Evolutionary conservation across 2,113 vertebrate species (phyloP).

Genomic region (Phaethornis superciliosus): DNA sequence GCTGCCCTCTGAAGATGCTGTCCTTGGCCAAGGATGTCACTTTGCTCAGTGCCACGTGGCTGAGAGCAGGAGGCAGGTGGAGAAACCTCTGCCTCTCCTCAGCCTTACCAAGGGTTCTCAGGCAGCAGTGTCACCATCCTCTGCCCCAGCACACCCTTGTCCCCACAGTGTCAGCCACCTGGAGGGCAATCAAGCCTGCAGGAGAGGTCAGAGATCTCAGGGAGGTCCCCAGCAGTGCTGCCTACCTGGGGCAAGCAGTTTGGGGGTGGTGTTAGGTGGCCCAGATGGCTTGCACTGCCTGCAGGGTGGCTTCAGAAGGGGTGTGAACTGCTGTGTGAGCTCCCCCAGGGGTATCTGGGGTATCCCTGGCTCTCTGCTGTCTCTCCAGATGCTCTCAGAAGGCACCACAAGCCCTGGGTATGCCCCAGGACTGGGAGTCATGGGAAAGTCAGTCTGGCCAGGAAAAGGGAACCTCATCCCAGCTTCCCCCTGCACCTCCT

Average conservation of each 20-base stretch:
- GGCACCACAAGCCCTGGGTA: background rate
- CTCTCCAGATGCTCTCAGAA: background rate
- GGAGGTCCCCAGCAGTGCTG: background rate
- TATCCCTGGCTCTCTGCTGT: background rate
- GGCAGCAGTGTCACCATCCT: background rate
- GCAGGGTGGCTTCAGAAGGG: background rate
- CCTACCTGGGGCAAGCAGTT: background rate
- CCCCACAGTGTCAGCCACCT: background rate
- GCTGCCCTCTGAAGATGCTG: background rate
- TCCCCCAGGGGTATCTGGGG: too few relatives aligned
- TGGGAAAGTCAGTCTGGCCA: fast-evolving
- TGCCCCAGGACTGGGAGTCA: background rate
- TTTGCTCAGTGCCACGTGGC: background rate
- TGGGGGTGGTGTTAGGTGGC: background rate
- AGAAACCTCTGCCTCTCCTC: background rate
- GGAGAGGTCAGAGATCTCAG: background rate
- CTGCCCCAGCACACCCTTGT: background rate
- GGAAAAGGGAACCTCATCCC: background rate
- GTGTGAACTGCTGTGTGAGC: fast-evolving
- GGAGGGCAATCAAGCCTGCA: background rate
- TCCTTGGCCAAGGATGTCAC: background rate
- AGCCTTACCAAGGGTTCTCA: background rate
- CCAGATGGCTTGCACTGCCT: background rate
- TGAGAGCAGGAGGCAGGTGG: background rate
- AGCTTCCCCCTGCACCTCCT: fast-evolving